These are phyloP conservation scores for Chlamydotis undulata DNA, from an alignment of 2,113 vertebrate species.

Conservation along the genomic window DNA sequence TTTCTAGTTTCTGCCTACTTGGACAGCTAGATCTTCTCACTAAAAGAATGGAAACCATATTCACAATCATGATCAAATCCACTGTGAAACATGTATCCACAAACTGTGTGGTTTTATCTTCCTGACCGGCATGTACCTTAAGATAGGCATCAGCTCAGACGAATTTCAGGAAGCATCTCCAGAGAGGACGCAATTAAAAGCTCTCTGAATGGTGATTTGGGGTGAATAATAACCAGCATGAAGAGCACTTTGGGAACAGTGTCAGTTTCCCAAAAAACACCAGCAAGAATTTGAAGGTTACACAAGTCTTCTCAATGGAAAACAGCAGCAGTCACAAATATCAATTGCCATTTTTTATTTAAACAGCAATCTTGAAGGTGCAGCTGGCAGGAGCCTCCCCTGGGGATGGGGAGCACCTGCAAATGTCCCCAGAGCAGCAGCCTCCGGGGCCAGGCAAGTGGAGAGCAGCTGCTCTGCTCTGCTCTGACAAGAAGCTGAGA, in stretches of 20 bases:
- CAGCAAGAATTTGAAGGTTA: background rate
- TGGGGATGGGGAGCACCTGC: fast-evolving
- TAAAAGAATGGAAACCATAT: background rate
- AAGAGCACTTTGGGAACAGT: background rate
- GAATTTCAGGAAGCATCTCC: slow-evolving; percentile 1
- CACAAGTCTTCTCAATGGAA: background rate
- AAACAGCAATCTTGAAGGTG: background rate
- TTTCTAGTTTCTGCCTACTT: background rate
- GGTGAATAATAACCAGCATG: background rate
- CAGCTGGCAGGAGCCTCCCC: background rate
- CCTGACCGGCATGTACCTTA: background rate
- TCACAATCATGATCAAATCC: background rate
- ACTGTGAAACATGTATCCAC: background rate
- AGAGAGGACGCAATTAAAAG: background rate
- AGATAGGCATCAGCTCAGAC: background rate
- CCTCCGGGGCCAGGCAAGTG: background rate
- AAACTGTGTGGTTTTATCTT: background rate
- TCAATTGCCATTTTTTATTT: background rate
- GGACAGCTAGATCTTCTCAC: background rate
- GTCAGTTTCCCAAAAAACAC: background rate
- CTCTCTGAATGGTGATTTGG: background rate
- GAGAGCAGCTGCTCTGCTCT: background rate
- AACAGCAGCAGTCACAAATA: background rate
- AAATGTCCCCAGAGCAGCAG: background rate
- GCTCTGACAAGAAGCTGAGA: background rate